Evolutionary conservation across 2,888 invertebrate genomes (phyloP).

Genomic region (Philereme vetulata): DNA sequence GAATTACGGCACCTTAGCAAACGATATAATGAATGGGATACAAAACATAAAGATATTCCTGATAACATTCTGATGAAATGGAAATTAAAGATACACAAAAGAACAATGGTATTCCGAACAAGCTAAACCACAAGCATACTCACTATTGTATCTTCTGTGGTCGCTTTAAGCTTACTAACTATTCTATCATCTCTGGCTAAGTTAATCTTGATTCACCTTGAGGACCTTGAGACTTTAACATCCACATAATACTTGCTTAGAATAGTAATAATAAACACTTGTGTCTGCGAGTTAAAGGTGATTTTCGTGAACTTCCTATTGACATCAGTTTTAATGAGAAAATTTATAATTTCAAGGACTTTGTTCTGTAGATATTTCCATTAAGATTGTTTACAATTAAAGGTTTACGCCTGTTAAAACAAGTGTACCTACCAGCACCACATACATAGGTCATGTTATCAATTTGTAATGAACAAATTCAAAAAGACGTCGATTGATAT

Average conservation of each 20-base stretch:
- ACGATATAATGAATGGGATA: slow-evolving; percentile 17
- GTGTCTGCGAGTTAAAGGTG: slow-evolving; percentile 21
- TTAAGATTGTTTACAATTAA: neutral
- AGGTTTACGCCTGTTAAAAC: too few relatives aligned
- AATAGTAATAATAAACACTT: slow-evolving; percentile 11
- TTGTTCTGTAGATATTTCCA: neutral
- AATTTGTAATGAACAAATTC: too few relatives aligned
- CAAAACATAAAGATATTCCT: slow-evolving; percentile 15
- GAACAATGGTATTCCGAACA: slow-evolving; percentile 31
- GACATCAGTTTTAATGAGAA: slow-evolving; percentile 20
- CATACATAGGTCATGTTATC: too few relatives aligned
- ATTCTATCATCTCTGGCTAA: neutral
- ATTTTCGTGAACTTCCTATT: slow-evolving; percentile 25
- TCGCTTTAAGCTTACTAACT: neutral
- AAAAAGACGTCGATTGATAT: too few relatives aligned
- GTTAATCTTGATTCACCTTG: slow-evolving; percentile 7
- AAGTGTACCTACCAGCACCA: too few relatives aligned
- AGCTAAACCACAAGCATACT: slow-evolving; percentile 6
- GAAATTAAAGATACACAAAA: slow-evolving; percentile 34
- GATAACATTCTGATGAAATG: slow-evolving; percentile 34
- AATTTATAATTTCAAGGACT: slow-evolving; percentile 12
- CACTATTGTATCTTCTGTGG: slow-evolving; percentile 3
- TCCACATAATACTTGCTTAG: slow-evolving; percentile 11
- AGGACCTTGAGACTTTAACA: slow-evolving; percentile 12
- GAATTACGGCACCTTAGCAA: slow-evolving; percentile 8